Evolutionary conservation across 53 echinoderm and acorn worm genomes (phyloP), one percentile per base, ranked within the genome.

Genomic region (Stichopus horrens): DNA sequence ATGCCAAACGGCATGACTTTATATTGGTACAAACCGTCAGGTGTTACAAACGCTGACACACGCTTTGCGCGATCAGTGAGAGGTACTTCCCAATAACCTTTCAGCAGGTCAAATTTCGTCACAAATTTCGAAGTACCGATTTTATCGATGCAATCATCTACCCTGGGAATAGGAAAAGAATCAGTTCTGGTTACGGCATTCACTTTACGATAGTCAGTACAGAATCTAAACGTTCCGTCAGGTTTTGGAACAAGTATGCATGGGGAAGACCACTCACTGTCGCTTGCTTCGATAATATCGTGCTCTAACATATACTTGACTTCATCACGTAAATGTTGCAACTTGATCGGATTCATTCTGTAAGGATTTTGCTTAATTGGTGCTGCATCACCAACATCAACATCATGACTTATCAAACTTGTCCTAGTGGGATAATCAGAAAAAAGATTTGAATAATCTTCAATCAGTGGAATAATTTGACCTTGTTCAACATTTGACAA

Each of bases 41-140:
- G 88, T 5, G 88, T 92, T 7, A 74, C 90, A 82, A 93, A 91
- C 4, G 93, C 89, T 21, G 93, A 93, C 5, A 93, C 89, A 21
- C 89, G 74, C 74, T 91, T 79, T 2, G 87, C 91, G 93, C 13
- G 2, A 65, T 21, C 0, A 65, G 58, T 89, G 9, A 91, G 68
- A 5, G 93, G 93, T 14, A 93, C 75, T 23, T 93, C 89, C 94
- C 94, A 94, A 55, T 94, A 94, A 14, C 92, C 90, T 52, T 94
- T 94, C 9, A 94, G 53, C 5, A 94, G 88, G 68, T 91, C 91
- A 83, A 90, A 92, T 11, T 14, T 84, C 84, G 7, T 21, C 0
- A 83, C 83, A 59, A 19, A 83, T 21, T 83, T 83, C 4, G 83
- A 21, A 14, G 60, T 9, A 8, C 83, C 83, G 5, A 83, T 83